phyloP scores from a whole-genome alignment of 2,113 vertebrate species.

The Sander lucioperca region DNA sequence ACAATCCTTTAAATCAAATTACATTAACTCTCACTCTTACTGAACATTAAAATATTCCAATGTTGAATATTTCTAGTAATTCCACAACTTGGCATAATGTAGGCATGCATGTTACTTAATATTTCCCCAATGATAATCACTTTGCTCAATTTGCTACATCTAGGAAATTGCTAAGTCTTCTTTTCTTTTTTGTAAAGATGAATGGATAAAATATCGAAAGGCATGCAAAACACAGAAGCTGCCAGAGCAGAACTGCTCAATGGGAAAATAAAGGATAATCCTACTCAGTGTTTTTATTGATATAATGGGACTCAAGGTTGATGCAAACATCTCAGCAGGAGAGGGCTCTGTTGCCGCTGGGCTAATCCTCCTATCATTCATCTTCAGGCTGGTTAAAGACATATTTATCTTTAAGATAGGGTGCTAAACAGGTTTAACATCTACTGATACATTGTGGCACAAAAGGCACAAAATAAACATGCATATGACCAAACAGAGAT shows the following conservation, averaged over 20 bases:
- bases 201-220: slow-evolving; percentile 22
- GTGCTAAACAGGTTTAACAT: slow-evolving; percentile 19
- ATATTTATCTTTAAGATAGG: slow-evolving; percentile 8
- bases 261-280: slow-evolving; percentile 43
- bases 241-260: slow-evolving; percentile 18
- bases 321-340: slow-evolving; percentile 32
- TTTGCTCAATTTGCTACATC: slow-evolving; percentile 5
- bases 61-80: not conserved
- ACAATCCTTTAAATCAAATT: not conserved
- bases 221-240: slow-evolving; percentile 25
- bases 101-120: not conserved
- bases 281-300: slow-evolving; percentile 50
- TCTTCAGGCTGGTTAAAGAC: slow-evolving; percentile 28
- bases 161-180: not conserved
- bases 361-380: slow-evolving; percentile 33
- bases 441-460: not conserved
- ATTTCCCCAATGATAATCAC: slow-evolving; percentile 4
- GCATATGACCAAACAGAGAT: not conserved
- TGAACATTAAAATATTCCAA: slow-evolving; percentile 1
- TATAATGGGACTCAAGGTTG: slow-evolving; percentile 28
- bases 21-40: not conserved
- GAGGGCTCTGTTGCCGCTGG: not conserved
- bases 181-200: not conserved
- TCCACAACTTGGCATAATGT: slow-evolving; percentile 1
- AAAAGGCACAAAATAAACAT: slow-evolving; percentile 4